phyloP scores from a whole-genome alignment of 2,888 invertebrate species.

The Bombylius major region DNA sequence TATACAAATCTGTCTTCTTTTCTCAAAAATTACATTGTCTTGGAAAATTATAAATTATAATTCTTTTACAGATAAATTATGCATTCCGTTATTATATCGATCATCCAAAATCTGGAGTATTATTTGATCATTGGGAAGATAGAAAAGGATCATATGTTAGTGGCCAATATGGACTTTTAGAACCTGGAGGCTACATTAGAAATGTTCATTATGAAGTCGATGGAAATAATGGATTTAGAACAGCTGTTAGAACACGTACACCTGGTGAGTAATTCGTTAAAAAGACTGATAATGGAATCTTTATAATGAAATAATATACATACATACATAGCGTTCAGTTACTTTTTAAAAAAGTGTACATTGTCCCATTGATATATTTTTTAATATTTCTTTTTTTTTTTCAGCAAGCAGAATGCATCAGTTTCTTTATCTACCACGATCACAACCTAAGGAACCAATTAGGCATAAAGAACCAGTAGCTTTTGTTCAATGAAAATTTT shows the following conservation, averaged over 20 bases:
- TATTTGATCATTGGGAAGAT: slow-evolving; percentile 28
- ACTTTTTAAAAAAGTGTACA: too few relatives aligned
- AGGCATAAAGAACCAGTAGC: slow-evolving; percentile 25
- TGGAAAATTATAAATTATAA: too few relatives aligned
- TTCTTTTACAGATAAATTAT: slow-evolving; percentile 22
- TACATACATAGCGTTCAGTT: background rate
- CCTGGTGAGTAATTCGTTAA: slow-evolving; percentile 14
- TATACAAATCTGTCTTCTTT: too few relatives aligned
- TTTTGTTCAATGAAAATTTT: slow-evolving; percentile 15
- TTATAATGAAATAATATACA: background rate
- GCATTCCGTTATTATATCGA: slow-evolving; percentile 28
- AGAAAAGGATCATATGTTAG: slow-evolving; percentile 24
- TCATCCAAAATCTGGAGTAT: slow-evolving; percentile 24
- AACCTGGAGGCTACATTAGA: slow-evolving; percentile 28
- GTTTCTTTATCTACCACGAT: slow-evolving; percentile 18
- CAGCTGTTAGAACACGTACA: slow-evolving; percentile 25
- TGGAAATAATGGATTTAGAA: slow-evolving; percentile 24
- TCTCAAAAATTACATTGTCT: too few relatives aligned
- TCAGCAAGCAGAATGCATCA: slow-evolving; percentile 25
- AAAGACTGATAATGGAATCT: background rate
- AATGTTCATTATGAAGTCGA: slow-evolving; percentile 29
- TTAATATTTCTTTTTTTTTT: background rate
- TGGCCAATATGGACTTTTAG: slow-evolving; percentile 28
- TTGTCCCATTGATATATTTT: too few relatives aligned
- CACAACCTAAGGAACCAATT: slow-evolving; percentile 22